Evolutionary conservation across 2,113 vertebrate genomes (phyloP), one percentile per base, ranked within the genome.

Genomic region (Gallinago paraguaiae): DNA sequence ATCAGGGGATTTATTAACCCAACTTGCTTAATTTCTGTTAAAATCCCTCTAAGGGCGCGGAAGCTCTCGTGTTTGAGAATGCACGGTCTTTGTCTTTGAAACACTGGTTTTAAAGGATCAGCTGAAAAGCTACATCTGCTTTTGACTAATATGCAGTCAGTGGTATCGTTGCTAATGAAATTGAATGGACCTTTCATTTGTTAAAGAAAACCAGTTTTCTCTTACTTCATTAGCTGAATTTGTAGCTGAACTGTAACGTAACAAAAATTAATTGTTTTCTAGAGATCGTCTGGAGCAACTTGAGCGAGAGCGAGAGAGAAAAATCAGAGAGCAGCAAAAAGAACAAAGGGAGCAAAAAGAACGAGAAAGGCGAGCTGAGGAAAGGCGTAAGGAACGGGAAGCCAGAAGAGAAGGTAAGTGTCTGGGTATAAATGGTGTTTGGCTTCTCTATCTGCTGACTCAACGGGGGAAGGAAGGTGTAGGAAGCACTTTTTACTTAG

Each of bases 261-360:
- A 91, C 41, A 18, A 28, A 25, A 39, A 5, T 12, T 19, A 17
- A 76, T 95, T 90, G 9, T 95, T 90, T 94, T 97, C 28, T 70
- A 99, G 99, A 97, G 99, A 99, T 95, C 99, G 99, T 15, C 97
- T 99, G 86, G 99, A 99, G 97, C 99, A 99, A 71, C 95, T 99
- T 1, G 99, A 99, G 85, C 98, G 99, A 7, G 99, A 99, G 86
- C 97, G 99, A 4, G 98, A 99, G 17, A 97, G 98, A 16, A 99
- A 99, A 92, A 95, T 99, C 82, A 97, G 99, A 7, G 99, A 99
- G 69, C 99, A 99, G 93, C 98, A 99, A 82, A 99, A 99, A 92
- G 99, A 99, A 12, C 99, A 99, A 60, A 97, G 99, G 17, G 99
- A 99, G 46, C 98, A 98, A 25, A 99, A 99, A 61, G 99, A 99